Evolutionary conservation across 1,140 invertebrate species (phyloP).

Genomic region (Lycorma delicatula): DNA sequence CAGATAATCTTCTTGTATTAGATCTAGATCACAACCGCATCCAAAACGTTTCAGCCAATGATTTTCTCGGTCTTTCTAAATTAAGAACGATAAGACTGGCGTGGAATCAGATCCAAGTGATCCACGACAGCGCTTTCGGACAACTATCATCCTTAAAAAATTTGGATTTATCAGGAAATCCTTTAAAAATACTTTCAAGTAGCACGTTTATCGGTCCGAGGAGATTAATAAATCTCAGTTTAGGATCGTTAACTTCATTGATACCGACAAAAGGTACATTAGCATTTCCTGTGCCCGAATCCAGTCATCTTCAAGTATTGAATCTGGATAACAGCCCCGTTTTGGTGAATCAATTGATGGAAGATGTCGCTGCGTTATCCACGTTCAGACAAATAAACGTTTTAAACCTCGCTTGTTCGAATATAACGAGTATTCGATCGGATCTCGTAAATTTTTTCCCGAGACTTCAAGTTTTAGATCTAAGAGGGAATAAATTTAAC

Average conservation of each 20-base stretch:
- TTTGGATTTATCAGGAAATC: slow-evolving; percentile 70
- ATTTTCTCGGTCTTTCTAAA: slow-evolving; percentile 59
- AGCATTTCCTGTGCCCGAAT: slow-evolving; percentile 56
- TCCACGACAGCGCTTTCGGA: slow-evolving; percentile 56
- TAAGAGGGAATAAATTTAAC: slow-evolving; percentile 53
- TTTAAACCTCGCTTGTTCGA: slow-evolving; percentile 56
- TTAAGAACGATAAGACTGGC: slow-evolving; percentile 60
- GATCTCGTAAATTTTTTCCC: slow-evolving; percentile 61
- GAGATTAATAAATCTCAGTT: slow-evolving; percentile 51
- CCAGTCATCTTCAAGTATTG: slow-evolving; percentile 57
- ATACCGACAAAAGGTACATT: slow-evolving; percentile 43
- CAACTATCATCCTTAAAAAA: slow-evolving; percentile 53
- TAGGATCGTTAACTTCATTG: slow-evolving; percentile 53
- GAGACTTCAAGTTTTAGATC: slow-evolving; percentile 48
- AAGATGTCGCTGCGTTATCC: slow-evolving; percentile 57
- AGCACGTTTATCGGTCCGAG: slow-evolving; percentile 56
- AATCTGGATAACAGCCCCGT: slow-evolving; percentile 64
- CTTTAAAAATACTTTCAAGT: slow-evolving; percentile 52
- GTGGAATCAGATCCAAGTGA: slow-evolving; percentile 53
- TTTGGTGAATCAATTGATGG: slow-evolving; percentile 55
- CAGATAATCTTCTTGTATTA: slow-evolving; percentile 49
- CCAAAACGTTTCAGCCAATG: slow-evolving; percentile 48
- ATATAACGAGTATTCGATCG: slow-evolving; percentile 51
- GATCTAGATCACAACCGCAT: slow-evolving; percentile 60
- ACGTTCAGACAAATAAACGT: slow-evolving; percentile 56